These are phyloP conservation scores for Synodontis membranacea DNA, from an alignment of 2,113 vertebrate species.

Conservation along the genomic window DNA sequence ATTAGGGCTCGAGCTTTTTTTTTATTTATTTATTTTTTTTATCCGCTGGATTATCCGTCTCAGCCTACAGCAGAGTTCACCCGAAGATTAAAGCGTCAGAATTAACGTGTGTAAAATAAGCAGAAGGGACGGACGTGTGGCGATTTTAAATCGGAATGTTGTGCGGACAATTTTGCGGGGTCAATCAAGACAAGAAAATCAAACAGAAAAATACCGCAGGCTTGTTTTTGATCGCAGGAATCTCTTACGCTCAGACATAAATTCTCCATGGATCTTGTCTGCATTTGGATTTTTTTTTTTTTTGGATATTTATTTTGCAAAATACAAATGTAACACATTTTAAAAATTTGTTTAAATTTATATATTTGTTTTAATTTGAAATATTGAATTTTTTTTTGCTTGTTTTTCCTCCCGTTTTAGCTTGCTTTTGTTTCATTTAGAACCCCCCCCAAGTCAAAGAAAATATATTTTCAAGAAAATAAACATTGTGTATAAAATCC, in stretches of 20 bases:
- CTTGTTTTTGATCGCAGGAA: too few relatives aligned
- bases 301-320: too few relatives aligned
- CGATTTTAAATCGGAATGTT: neutral
- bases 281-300: too few relatives aligned
- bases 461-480: neutral
- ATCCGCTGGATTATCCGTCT: neutral
- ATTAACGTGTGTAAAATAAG: neutral
- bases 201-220: too few relatives aligned
- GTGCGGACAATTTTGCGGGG: neutral
- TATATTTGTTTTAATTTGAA: neutral
- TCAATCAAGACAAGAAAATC: too few relatives aligned
- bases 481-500: neutral
- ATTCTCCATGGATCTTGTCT: too few relatives aligned
- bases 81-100: neutral
- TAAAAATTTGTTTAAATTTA: neutral
- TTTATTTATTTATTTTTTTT: too few relatives aligned
- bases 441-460: too few relatives aligned
- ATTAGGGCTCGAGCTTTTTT: neutral
- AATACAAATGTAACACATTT: too few relatives aligned
- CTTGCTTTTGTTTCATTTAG: neutral
- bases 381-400: neutral
- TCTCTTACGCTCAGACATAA: too few relatives aligned
- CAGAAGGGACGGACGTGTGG: neutral
- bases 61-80: neutral
- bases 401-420: neutral